A percentile compares a stretch with the other conserved stretches of the same genome.
These are phyloP conservation scores for Heterodera schachtii DNA, from an alignment of 1,140 invertebrate species.

Conservation along the genomic window DNA sequence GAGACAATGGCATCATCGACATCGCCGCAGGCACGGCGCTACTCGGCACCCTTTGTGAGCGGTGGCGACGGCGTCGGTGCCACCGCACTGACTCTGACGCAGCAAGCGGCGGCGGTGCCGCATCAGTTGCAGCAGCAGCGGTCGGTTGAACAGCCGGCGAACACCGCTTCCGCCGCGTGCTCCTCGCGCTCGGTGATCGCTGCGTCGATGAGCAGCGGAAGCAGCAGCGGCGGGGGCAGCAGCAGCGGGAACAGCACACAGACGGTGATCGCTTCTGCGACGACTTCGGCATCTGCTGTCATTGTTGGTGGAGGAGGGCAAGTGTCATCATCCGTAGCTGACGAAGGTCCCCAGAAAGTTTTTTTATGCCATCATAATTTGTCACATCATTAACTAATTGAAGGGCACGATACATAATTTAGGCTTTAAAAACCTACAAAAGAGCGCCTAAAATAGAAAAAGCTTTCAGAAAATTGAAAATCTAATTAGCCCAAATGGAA, in stretches of 20 bases:
- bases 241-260: slow-evolving; percentile 39
- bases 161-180: background rate
- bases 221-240: slow-evolving; percentile 22
- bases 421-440: too few species aligned
- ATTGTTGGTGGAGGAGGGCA: background rate
- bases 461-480: too few species aligned
- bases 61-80: too few species aligned
- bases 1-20: background rate
- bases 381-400: too few species aligned
- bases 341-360: background rate
- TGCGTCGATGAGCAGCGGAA: slow-evolving; percentile 34
- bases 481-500: too few species aligned
- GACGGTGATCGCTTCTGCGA: slow-evolving; percentile 28
- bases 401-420: too few species aligned
- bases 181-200: background rate
- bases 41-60: slow-evolving; percentile 16
- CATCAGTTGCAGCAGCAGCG: background rate
- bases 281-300: background rate
- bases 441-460: too few species aligned
- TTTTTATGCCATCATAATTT: too few species aligned
- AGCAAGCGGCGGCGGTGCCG: too few species aligned
- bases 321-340: background rate
- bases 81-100: too few species aligned
- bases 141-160: background rate
- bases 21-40: slow-evolving; percentile 17